Percentiles rank a stretch among this genome's conserved stretches.
Conservation (phyloP, 1,140 invertebrate species). For the Achroia grisella region DNA sequence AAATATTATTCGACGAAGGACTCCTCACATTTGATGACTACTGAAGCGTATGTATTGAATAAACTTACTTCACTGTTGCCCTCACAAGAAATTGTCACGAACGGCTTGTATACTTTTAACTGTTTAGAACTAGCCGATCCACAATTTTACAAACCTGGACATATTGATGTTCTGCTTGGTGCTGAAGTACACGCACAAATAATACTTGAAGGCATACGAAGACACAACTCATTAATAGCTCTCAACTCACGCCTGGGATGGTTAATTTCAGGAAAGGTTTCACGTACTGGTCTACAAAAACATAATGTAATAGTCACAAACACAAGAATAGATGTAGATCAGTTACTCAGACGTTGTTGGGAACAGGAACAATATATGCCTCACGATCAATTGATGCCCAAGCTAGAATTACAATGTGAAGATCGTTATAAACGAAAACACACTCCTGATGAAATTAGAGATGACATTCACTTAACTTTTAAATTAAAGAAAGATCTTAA, state of each 20-base stretch:
- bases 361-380: no score
- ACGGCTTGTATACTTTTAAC: not conserved
- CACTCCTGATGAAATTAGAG: no score
- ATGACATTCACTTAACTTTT: no score
- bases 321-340: no score
- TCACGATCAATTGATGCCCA: no score
- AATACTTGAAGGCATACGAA: slow-evolving; percentile 1
- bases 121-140: slow-evolving; percentile 14
- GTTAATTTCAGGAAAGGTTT: slow-evolving; percentile 4
- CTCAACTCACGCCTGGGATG: not conserved
- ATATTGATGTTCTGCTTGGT: slow-evolving; percentile 17
- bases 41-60: not conserved
- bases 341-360: no score
- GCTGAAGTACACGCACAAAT: slow-evolving; percentile 16
- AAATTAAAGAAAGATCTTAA: no score
- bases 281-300: no score
- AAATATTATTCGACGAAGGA: slow-evolving; percentile 4
- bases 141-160: slow-evolving; percentile 1
- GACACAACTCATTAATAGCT: not conserved
- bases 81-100: not conserved
- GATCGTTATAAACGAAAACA: no score
- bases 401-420: no score
- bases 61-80: not conserved
- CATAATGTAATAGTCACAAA: no score
- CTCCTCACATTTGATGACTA: not conserved